phyloP scores from a whole-genome alignment of 1,140 invertebrate genomes.

The Grapholita molesta region DNA sequence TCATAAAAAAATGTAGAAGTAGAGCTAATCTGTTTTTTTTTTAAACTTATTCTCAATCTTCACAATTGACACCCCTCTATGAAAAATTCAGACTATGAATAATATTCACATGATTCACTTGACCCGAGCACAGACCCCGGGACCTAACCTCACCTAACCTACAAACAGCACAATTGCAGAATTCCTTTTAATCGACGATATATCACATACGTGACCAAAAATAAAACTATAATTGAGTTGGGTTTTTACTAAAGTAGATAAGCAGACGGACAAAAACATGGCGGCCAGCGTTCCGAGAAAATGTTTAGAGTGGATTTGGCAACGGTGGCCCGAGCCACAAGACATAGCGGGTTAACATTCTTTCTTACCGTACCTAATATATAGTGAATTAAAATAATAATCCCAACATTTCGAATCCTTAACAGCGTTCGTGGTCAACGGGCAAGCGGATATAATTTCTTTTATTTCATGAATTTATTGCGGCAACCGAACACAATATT shows the following conservation, averaged over 20 bases:
- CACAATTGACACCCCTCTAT: too few relatives aligned
- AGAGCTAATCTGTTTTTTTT: too few relatives aligned
- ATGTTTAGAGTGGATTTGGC: neutral
- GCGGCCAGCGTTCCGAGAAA: constrained; percentile 7
- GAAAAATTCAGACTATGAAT: neutral
- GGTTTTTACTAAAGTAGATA: constrained; percentile 11
- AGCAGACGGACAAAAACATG: constrained; percentile 4
- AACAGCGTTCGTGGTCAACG: too few relatives aligned
- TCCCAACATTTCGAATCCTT: too few relatives aligned
- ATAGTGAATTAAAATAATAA: too few relatives aligned
- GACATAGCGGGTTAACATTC: neutral
- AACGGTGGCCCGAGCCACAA: neutral
- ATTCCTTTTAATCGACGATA: neutral
- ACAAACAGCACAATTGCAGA: constrained; percentile 2
- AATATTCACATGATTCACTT: neutral
- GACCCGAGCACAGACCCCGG: neutral
- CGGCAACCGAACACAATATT: too few relatives aligned
- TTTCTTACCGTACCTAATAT: too few relatives aligned
- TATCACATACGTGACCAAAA: constrained; percentile 3
- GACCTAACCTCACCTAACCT: neutral
- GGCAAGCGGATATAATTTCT: too few relatives aligned
- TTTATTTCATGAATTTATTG: too few relatives aligned
- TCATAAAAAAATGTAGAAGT: too few relatives aligned
- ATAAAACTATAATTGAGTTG: neutral
- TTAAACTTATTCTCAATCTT: too few relatives aligned